Percentiles rank a stretch among this genome's conserved stretches.
Evolutionary conservation across 1,140 invertebrate genomes (phyloP).

Genomic region (Lethocerus indicus): DNA sequence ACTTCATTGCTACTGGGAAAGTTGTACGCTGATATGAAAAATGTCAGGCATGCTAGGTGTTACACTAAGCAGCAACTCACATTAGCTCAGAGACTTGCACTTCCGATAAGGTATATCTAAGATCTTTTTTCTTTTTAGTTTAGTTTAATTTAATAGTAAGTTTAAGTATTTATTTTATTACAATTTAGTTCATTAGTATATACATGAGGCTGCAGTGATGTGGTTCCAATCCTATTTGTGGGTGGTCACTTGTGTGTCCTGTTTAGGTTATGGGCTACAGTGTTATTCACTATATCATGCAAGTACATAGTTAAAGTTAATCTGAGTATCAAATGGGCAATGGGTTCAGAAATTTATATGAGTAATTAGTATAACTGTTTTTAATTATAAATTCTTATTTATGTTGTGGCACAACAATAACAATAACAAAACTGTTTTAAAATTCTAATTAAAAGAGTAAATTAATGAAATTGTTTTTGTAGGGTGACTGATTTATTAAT

Average conservation of each 20-base stretch:
- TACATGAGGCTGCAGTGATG: background rate
- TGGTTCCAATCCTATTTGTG: background rate
- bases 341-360: no score
- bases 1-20: background rate
- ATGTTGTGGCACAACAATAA: background rate
- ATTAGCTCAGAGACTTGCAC: constrained; percentile 2
- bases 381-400: background rate
- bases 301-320: no score
- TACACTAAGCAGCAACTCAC: constrained; percentile 4
- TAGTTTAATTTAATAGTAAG: background rate
- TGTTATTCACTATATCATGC: no score
- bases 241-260: background rate
- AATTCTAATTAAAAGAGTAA: background rate
- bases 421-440: background rate
- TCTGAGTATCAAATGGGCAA: no score
- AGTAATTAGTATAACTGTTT: background rate
- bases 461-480: background rate
- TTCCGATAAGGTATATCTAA: constrained; percentile 6
- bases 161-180: background rate
- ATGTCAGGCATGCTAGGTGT: background rate
- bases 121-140: no score
- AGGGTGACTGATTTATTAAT: background rate
- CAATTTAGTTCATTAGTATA: background rate
- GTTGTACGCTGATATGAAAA: constrained; percentile 1
- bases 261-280: background rate